Evolutionary conservation across 2,797 vertebrate genomes (phyloP).

Genomic region (Dallia pectoralis): DNA sequence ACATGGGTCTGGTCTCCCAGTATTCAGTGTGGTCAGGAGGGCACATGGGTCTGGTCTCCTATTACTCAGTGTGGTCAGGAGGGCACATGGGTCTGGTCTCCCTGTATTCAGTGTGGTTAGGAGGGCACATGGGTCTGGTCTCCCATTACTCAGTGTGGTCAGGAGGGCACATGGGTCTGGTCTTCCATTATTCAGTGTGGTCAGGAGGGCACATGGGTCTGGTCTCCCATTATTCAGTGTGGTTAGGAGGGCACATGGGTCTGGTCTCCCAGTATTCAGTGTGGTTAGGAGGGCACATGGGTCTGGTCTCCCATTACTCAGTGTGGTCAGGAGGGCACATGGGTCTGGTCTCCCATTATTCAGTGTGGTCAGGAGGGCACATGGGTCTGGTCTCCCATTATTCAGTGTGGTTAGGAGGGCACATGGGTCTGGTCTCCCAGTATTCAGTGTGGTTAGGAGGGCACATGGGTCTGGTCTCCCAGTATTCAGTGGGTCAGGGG

Average conservation of each 20-base stretch:
- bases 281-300: slow-evolving; percentile 23
- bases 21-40: too few relatives aligned
- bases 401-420: slow-evolving; percentile 17
- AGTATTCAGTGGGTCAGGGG: slow-evolving; percentile 20
- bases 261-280: too few relatives aligned
- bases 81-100: too few relatives aligned
- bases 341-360: too few relatives aligned
- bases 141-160: slow-evolving; percentile 14
- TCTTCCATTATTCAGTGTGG: too few relatives aligned
- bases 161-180: slow-evolving; percentile 18
- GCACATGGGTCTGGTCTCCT: slow-evolving; percentile 11
- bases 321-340: slow-evolving; percentile 23
- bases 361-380: too few relatives aligned
- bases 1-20: too few relatives aligned
- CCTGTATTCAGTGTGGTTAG: too few relatives aligned
- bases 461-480: slow-evolving; percentile 1
- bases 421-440: slow-evolving; percentile 8
- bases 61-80: slow-evolving; percentile 18
- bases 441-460: slow-evolving; percentile 20
- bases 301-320: background rate
- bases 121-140: slow-evolving; percentile 15
- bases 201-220: slow-evolving; percentile 17
- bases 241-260: slow-evolving; percentile 23
- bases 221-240: slow-evolving; percentile 4
- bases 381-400: slow-evolving; percentile 8